phyloP scores from a whole-genome alignment of 2,113 vertebrate genomes.

The Poecilia latipinna region DNA sequence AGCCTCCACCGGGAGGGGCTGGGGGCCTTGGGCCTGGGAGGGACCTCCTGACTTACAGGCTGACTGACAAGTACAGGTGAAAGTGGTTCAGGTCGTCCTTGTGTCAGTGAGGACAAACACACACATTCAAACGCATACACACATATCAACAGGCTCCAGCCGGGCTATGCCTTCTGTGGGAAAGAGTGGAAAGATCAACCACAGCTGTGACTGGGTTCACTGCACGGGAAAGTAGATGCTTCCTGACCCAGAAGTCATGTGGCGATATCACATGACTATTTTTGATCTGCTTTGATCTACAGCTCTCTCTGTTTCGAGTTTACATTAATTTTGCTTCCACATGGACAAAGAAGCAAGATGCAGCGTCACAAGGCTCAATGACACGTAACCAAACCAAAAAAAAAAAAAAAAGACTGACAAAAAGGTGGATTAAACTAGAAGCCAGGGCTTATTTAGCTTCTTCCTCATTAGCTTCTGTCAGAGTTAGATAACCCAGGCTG shows the following conservation, averaged over 20 bases:
- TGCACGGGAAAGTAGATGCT: slow-evolving; percentile 48
- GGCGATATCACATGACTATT: slow-evolving; percentile 14
- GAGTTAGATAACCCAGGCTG: not conserved
- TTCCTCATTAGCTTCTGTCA: not conserved
- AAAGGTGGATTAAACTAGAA: not conserved
- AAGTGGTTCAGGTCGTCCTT: slow-evolving; percentile 60
- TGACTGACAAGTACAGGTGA: slow-evolving; percentile 80
- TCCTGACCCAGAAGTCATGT: slow-evolving; percentile 20
- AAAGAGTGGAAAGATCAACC: slow-evolving; percentile 63
- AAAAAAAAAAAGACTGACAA: not conserved
- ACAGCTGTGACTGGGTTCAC: slow-evolving; percentile 54
- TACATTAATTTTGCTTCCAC: not conserved
- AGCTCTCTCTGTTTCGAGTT: not conserved
- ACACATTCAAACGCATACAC: too few relatives aligned
- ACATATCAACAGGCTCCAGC: slow-evolving; percentile 59
- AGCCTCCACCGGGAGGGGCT: slow-evolving; percentile 30
- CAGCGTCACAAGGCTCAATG: not conserved
- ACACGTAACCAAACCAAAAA: not conserved
- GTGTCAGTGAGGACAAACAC: slow-evolving; percentile 54
- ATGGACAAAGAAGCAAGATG: not conserved
- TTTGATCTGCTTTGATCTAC: not conserved
- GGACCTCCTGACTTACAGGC: slow-evolving; percentile 18
- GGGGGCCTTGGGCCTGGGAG: slow-evolving; percentile 37
- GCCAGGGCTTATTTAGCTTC: not conserved
- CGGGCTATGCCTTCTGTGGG: slow-evolving; percentile 57